Conservation (phyloP, 2,797 vertebrate species). For the Merluccius polli region DNA sequence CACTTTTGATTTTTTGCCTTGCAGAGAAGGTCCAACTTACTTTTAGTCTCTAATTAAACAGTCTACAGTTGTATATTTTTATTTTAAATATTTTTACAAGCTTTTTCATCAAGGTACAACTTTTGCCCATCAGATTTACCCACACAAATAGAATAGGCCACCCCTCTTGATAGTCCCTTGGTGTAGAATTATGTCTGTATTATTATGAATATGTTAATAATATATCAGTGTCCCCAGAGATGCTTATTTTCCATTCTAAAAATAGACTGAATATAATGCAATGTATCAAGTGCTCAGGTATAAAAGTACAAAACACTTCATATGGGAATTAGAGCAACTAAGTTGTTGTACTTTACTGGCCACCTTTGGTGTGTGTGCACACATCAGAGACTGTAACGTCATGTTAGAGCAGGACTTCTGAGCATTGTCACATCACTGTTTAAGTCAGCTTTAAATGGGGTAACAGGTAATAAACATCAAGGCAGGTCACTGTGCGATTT, state of each 20-base stretch:
- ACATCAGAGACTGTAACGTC: neutral
- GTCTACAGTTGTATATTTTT: neutral
- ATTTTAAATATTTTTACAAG: neutral
- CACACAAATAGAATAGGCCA: neutral
- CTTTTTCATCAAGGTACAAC: neutral
- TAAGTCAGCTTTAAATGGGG: neutral
- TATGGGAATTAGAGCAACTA: no score
- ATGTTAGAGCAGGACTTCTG: neutral
- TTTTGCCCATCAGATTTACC: neutral
- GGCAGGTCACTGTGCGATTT: no score
- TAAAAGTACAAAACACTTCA: no score
- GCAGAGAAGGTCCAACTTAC: neutral
- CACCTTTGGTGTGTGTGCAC: neutral
- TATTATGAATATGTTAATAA: no score
- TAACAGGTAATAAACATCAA: neutral
- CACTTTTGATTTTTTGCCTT: constrained; percentile 10
- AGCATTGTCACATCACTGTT: neutral
- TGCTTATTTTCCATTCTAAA: no score
- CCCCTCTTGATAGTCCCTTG: neutral
- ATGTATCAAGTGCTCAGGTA: no score
- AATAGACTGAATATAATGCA: no score
- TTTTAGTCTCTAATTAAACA: neutral
- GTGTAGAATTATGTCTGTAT: no score
- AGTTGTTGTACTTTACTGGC: no score
- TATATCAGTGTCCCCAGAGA: no score